These are phyloP conservation scores for Crocallis elinguaria DNA, from an alignment of 2,888 invertebrate genomes.

Conservation along the genomic window DNA sequence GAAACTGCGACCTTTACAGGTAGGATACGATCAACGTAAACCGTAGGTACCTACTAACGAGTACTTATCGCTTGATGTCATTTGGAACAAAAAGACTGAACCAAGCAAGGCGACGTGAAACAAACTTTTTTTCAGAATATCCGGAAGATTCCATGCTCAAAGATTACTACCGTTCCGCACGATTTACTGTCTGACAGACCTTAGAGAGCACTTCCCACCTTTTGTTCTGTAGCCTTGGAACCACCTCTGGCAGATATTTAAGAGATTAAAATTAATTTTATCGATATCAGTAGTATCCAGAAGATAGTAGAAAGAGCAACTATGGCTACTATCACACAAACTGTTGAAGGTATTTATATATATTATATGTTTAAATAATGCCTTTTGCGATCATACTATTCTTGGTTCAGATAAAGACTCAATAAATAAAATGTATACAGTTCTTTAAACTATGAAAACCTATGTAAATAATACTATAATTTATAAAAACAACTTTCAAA, in stretches of 20 bases:
- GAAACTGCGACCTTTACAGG: too few species aligned
- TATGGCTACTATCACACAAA: slow-evolving; percentile 66
- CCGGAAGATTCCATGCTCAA: slow-evolving; percentile 37
- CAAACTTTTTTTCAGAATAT: slow-evolving; percentile 20
- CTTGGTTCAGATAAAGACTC: too few species aligned
- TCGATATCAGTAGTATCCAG: slow-evolving; percentile 57
- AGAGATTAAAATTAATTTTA: slow-evolving; percentile 64
- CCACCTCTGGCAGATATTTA: slow-evolving; percentile 61
- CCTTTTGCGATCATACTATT: too few species aligned
- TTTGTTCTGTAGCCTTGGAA: slow-evolving; percentile 49
- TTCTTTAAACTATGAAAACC: neutral
- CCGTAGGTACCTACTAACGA: too few species aligned
- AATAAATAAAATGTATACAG: too few species aligned
- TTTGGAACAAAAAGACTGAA: neutral
- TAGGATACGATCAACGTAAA: too few species aligned
- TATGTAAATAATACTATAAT: neutral
- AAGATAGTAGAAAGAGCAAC: slow-evolving; percentile 42
- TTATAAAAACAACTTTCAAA: neutral
- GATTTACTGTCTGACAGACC: slow-evolving; percentile 45
- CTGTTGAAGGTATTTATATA: slow-evolving; percentile 53
- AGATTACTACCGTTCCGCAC: slow-evolving; percentile 57
- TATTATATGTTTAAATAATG: too few species aligned
- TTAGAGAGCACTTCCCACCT: slow-evolving; percentile 49
- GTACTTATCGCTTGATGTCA: neutral
- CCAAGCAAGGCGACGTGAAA: neutral